Base-by-base conservation (phyloP, 2,113 vertebrate species). In the Ailurus styani region DNA sequence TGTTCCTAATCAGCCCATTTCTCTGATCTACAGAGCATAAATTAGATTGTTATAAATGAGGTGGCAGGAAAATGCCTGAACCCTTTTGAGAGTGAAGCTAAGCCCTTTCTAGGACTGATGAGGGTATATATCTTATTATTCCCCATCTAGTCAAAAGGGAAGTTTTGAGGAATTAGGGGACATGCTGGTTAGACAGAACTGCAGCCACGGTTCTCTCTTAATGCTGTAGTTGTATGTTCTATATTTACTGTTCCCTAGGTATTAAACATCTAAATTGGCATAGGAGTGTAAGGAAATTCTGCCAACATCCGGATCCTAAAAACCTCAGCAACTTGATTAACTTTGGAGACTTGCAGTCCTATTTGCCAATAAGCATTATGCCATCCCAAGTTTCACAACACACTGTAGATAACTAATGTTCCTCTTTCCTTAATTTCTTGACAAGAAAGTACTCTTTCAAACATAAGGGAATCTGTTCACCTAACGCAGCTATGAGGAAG, bases 251-350 rank as follows among this genome's bases (percentile, higher is more conserved):
- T 73, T 97, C 92, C 81, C 81, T 81, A 85, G 95, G 62, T 66
- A 85, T 40, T 92, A 95, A 97, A 78, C 92, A 84, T 94, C 85
- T 94, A 77, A 90, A 85, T 60, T 97, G 94, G 93, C 90, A 75
- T 20, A 9, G 20, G 47, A 40, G 7, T 55, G 31, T 90, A 72
- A 88, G 73, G 68, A 87, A 90, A 93, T 97, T 92, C 70, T 96
- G 93, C 97, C 94, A 97, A 90, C 62, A 97, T 93, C 90, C 8
- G 1, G 55, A 90, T 88, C 87, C 85, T 95, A 55, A 95, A 96
- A 96, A 96, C 84, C 81, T 97, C 85, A 97, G 95, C 81, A 91
- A 94, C 84, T 96, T 96, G 94, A 94, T 96, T 88, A 94, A 95
- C 85, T 90, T 77, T 79, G 84, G 97, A 93, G 94, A 96, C 72